Evolutionary conservation across 2,113 vertebrate species (phyloP).

Genomic region (Antechinus stuartii): DNA sequence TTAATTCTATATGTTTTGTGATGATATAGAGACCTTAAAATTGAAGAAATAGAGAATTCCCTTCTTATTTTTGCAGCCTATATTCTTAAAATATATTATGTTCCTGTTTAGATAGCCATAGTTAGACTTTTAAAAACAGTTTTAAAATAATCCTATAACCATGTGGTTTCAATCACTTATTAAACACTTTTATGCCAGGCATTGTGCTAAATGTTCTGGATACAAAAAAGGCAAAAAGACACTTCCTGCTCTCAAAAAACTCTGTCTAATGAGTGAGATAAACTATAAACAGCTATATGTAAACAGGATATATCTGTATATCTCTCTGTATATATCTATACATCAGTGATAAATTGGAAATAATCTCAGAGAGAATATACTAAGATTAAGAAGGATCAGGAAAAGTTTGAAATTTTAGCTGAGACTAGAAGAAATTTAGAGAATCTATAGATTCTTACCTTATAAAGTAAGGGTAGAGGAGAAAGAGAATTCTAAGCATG

Average conservation of each 20-base stretch:
- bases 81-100: not conserved
- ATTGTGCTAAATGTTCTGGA: not conserved
- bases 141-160: not conserved
- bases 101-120: not conserved
- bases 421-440: not conserved
- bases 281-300: not conserved
- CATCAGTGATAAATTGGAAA: not conserved
- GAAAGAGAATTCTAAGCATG: not conserved
- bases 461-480: not conserved
- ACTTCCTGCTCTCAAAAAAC: not conserved
- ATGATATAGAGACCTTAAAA: conserved; percentile 8
- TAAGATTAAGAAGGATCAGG: not conserved
- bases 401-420: not conserved
- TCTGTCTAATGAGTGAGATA: not conserved
- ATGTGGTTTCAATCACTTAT: not conserved
- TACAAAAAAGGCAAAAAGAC: not conserved
- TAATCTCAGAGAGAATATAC: not conserved
- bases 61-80: not conserved
- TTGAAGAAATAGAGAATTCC: not conserved
- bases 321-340: not conserved
- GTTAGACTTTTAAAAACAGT: not conserved
- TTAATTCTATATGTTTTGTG: conserved; percentile 30
- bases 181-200: not conserved
- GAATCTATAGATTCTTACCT: not conserved
- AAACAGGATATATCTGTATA: not conserved